Percentiles rank a stretch among this genome's conserved stretches.
phyloP scores from a whole-genome alignment of 1,140 invertebrate species.

The Cardiocondyla obscurior region DNA sequence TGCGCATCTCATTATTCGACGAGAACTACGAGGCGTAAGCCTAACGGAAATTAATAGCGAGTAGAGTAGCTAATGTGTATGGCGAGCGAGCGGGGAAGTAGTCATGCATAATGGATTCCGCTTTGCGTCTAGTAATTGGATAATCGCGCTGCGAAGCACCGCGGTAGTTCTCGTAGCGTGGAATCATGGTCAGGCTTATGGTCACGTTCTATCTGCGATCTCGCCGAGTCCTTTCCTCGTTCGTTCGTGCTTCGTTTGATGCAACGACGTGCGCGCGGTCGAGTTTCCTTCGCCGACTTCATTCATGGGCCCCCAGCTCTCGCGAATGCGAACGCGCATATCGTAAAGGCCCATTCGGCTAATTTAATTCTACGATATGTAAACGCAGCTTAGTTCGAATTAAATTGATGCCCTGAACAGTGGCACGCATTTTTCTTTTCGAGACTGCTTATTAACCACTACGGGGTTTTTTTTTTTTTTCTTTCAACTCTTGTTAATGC shows the following conservation, averaged over 20 bases:
- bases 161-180: slow-evolving; percentile 39
- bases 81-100: slow-evolving; percentile 4
- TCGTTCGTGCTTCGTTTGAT: background rate
- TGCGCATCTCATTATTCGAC: slow-evolving; percentile 39
- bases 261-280: slow-evolving; percentile 12
- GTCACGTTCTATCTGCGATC: slow-evolving; percentile 58
- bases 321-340: background rate
- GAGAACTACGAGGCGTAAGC: slow-evolving; percentile 42
- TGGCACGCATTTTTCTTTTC: background rate
- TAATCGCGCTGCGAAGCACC: slow-evolving; percentile 49
- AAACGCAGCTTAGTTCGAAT: background rate
- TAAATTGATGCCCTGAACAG: background rate
- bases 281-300: slow-evolving; percentile 19
- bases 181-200: slow-evolving; percentile 56
- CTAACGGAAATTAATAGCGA: slow-evolving; percentile 63
- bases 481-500: background rate
- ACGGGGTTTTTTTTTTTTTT: too few relatives aligned
- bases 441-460: background rate
- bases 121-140: slow-evolving; percentile 67
- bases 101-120: slow-evolving; percentile 66
- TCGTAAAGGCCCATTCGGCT: background rate
- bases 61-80: background rate
- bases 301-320: slow-evolving; percentile 5
- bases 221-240: slow-evolving; percentile 37
- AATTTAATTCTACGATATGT: background rate